Evolutionary conservation across 2,113 vertebrate genomes (phyloP).

Genomic region (Hippoglossus stenolepis): DNA sequence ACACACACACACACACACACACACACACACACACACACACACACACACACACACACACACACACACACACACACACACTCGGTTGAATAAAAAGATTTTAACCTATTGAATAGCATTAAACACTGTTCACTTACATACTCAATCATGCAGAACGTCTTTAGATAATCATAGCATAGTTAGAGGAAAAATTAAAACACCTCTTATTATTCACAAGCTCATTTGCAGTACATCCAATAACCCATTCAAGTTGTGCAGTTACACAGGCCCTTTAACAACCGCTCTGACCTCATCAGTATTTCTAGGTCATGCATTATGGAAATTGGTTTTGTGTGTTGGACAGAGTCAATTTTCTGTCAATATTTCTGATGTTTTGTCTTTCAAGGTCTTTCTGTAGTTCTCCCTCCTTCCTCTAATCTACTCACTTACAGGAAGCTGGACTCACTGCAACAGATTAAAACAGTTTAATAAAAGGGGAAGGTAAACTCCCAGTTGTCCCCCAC

Average conservation of each 20-base stretch:
- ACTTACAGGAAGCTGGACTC: background rate
- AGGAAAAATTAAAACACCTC: background rate
- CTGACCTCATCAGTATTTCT: slow-evolving; percentile 78
- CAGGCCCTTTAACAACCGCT: slow-evolving; percentile 48
- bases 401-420: background rate
- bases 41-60: too few relatives aligned
- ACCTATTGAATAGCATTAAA: background rate
- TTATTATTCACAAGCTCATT: slow-evolving; percentile 31
- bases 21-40: too few relatives aligned
- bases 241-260: slow-evolving; percentile 29
- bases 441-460: background rate
- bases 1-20: too few relatives aligned
- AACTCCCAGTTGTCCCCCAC: slow-evolving; percentile 36
- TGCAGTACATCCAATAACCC: slow-evolving; percentile 48
- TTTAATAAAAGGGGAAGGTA: slow-evolving; percentile 35
- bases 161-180: background rate
- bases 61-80: too few relatives aligned
- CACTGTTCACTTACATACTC: background rate
- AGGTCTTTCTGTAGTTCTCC: slow-evolving; percentile 32
- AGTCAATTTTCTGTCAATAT: slow-evolving; percentile 68
- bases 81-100: too few relatives aligned
- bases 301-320: slow-evolving; percentile 77
- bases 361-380: slow-evolving; percentile 56
- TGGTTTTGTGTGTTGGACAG: slow-evolving; percentile 65
- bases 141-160: background rate